phyloP scores from a whole-genome alignment of 1,140 invertebrate species.

The Kradibia gibbosae region DNA sequence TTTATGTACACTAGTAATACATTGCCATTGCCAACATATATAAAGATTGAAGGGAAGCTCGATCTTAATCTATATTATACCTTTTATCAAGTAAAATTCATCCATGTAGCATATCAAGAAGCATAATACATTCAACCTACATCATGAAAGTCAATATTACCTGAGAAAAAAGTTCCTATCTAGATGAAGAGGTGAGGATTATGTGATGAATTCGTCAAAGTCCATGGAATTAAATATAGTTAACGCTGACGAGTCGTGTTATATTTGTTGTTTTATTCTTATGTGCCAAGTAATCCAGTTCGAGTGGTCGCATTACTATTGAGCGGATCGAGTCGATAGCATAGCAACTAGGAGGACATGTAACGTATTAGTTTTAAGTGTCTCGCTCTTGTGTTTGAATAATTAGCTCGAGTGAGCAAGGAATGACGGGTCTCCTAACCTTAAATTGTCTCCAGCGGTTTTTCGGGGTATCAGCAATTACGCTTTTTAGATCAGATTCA shows the following conservation, averaged over 20 bases:
- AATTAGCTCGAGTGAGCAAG: neutral
- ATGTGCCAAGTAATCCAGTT: neutral
- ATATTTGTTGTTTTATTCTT: slow-evolving; percentile 22
- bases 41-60: too few species aligned
- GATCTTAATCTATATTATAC: too few species aligned
- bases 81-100: neutral
- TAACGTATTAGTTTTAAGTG: slow-evolving; percentile 15
- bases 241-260: neutral
- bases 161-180: neutral
- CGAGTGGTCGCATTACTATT: neutral
- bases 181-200: too few species aligned
- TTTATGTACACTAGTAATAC: too few species aligned
- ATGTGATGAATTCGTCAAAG: too few species aligned
- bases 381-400: slow-evolving; percentile 17
- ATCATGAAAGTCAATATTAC: neutral
- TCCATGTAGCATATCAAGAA: neutral
- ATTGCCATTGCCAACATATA: too few species aligned
- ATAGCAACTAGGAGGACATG: neutral
- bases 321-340: neutral
- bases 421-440: slow-evolving; percentile 7
- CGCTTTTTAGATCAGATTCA: neutral
- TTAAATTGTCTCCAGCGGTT: slow-evolving; percentile 3
- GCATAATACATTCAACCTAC: neutral
- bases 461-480: slow-evolving; percentile 20
- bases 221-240: too few species aligned